phyloP scores from a whole-genome alignment of 2,797 vertebrate species.

The Mormyrus hasselquistii region DNA sequence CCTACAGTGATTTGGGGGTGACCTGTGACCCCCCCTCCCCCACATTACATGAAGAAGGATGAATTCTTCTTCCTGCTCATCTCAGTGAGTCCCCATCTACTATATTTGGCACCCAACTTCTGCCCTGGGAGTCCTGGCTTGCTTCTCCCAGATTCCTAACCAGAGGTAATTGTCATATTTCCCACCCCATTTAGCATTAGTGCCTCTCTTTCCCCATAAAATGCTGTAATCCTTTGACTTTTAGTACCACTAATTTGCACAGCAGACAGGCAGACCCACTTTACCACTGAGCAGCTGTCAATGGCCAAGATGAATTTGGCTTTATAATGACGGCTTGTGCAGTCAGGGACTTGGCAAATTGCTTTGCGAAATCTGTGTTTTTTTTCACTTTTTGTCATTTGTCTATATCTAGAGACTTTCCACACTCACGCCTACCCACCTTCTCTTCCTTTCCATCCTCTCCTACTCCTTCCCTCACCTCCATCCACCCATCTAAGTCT shows the following conservation, averaged over 20 bases:
- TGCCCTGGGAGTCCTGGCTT: constrained; percentile 24
- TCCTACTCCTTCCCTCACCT: not conserved
- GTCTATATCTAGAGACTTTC: not conserved
- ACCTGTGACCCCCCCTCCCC: constrained; percentile 61
- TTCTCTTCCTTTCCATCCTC: not conserved
- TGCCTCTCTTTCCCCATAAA: not conserved
- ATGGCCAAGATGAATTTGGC: constrained; percentile 36
- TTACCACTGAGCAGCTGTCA: constrained; percentile 32
- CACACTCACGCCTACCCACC: not conserved
- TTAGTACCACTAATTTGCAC: not conserved
- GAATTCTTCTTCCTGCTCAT: constrained; percentile 23
- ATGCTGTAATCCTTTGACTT: not conserved
- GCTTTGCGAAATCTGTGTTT: constrained; percentile 22
- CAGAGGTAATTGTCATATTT: constrained; percentile 31
- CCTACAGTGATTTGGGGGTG: constrained; percentile 61
- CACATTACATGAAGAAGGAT: constrained; percentile 67
- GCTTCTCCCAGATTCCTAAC: constrained; percentile 28
- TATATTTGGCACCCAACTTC: constrained; percentile 35
- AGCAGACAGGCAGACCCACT: not conserved
- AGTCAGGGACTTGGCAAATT: constrained; percentile 26
- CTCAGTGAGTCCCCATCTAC: constrained; percentile 51
- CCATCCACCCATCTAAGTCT: not conserved
- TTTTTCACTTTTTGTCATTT: not conserved
- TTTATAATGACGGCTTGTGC: constrained; percentile 27
- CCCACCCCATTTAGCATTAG: not conserved